These are phyloP conservation scores for Metallyticus violacea DNA, from an alignment of 2,888 invertebrate species.

Conservation along the genomic window DNA sequence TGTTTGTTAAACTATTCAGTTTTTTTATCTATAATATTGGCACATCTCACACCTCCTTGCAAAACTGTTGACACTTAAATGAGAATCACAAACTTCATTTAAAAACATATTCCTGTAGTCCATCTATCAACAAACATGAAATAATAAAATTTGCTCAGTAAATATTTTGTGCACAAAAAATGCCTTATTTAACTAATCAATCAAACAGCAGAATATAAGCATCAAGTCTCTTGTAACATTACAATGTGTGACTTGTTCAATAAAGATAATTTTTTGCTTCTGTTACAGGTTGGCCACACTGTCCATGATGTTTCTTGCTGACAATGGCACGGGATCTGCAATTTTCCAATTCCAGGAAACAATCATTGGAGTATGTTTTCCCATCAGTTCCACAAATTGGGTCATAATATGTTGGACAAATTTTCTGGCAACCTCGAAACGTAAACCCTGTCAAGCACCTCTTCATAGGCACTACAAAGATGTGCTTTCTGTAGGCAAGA, in stretches of 20 bases:
- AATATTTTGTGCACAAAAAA: not conserved
- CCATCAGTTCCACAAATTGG: conserved; percentile 91
- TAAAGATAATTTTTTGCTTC: conserved; percentile 88
- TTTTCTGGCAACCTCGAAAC: conserved; percentile 82
- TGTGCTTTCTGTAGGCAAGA: conserved; percentile 70
- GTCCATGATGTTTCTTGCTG: conserved; percentile 74
- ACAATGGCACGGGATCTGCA: conserved; percentile 80
- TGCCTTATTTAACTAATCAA: not conserved
- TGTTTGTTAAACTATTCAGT: no score
- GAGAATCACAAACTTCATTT: not conserved
- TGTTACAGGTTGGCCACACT: conserved; percentile 80
- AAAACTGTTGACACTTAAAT: not conserved
- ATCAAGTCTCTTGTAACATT: not conserved
- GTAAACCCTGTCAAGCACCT: conserved; percentile 81
- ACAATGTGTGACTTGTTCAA: conserved; percentile 42
- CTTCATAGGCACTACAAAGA: conserved; percentile 86
- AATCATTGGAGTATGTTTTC: conserved; percentile 90
- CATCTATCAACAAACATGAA: no score
- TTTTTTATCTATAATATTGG: not conserved
- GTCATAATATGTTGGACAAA: conserved; percentile 82
- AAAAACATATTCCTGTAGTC: not conserved
- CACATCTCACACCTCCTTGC: no score
- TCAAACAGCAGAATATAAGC: not conserved
- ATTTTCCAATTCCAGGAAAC: conserved; percentile 88
- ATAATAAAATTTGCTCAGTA: not conserved